Conservation (phyloP, 1,140 invertebrate species). For the Fopius arisanus region DNA sequence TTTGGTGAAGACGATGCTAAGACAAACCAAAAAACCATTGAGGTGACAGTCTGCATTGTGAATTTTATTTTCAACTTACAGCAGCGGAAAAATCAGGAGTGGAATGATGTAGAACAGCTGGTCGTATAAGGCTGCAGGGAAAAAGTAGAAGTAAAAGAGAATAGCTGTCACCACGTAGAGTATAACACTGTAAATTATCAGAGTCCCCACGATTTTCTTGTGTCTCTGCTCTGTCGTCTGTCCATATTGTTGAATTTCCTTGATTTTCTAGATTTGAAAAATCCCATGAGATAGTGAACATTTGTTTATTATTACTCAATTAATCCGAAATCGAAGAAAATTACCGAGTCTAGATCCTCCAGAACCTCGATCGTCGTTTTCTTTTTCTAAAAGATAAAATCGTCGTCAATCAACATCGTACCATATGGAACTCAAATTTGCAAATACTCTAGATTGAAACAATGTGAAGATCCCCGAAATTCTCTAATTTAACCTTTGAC, state of each 20-base stretch:
- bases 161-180: conserved; percentile 79
- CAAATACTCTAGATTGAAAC: conserved; percentile 13
- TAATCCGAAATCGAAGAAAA: conserved; percentile 19
- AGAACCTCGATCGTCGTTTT: conserved; percentile 80
- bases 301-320: conserved; percentile 29
- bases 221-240: conserved; percentile 80
- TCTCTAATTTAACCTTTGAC: conserved; percentile 2
- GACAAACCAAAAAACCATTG: conserved; percentile 39
- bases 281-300: conserved; percentile 33
- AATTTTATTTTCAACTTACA: conserved; percentile 71
- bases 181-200: conserved; percentile 82
- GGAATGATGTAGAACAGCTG: conserved; percentile 77
- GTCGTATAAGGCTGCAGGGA: conserved; percentile 73
- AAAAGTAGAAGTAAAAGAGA: conserved; percentile 82
- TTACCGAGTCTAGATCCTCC: conserved; percentile 76
- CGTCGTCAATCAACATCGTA: background rate
- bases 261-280: conserved; percentile 72
- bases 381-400: conserved; percentile 75
- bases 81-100: conserved; percentile 76
- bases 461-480: conserved; percentile 7
- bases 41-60: no score
- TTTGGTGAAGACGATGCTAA: conserved; percentile 82
- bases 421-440: background rate
- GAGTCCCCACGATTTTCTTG: conserved; percentile 79
- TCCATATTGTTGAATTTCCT: conserved; percentile 80